Base-by-base conservation (phyloP, 1,140 invertebrate species). In the Tetramorium alpestre region DNA sequence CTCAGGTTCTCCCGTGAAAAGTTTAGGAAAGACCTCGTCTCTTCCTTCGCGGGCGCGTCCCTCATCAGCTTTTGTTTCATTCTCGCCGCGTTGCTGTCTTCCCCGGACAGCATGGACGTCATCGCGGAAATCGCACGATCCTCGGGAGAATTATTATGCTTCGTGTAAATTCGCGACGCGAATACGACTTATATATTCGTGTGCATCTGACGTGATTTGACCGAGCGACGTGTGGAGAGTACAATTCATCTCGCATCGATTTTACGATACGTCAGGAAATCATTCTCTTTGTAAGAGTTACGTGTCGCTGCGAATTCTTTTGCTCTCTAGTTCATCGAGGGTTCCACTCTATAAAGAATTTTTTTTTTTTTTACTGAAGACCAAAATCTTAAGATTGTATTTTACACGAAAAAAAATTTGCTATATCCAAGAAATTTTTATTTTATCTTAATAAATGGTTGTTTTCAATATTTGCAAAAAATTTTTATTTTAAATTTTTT, bases 1-100 rank as follows among this genome's bases (percentile, higher is more conserved):
- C 90, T 95, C 28, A 95, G 69, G 78, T 95, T 95, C 60, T 95
- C 95, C 0, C 94, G 92, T 5, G 94, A 95, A 72, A 95, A 92
- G 75, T 92, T 93, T 0, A 95, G 75, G 75, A 95, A 95, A 0
- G 94, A 93, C 1, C 92, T 88, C 0, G 80, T 84, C 60, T 95
- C 94, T 5, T 95, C 93, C 2, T 87, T 89, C 1, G 58, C 41
- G 25, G 25, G 78, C 0, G 51, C 51, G 58, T 87, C 38, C 64
- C 44, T 89, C 65, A 86, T 84, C 16, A 90, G 51, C 62, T 89
- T 90, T 25, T 90, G 86, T 58, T 93, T 93, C 76, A 93, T 89
- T 67, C 86, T 90, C 10, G 75, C 69, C 13, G 80, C 51, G 8
- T 87, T 91, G 22, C 89, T 86, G 0, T 93, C 91, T 1, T 92